Evolutionary conservation across 2,888 invertebrate genomes (phyloP).

Genomic region (Spisula solida): DNA sequence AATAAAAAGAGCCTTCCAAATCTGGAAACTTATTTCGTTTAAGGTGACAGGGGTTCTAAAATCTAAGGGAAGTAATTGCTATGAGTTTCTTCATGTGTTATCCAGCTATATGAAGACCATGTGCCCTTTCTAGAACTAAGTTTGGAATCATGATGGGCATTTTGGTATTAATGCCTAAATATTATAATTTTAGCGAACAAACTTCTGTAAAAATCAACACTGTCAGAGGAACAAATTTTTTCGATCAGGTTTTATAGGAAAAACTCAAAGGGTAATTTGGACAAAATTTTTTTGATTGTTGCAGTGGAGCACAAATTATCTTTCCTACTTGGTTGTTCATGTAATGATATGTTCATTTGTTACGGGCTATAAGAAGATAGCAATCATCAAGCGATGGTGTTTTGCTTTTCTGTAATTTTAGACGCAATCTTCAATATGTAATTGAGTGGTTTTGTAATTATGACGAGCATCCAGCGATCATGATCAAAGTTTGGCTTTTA

Average conservation of each 20-base stretch:
- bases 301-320: background rate
- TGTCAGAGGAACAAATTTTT: background rate
- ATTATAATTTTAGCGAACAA: no score
- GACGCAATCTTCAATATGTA: background rate
- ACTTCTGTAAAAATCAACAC: no score
- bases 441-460: conserved; percentile 6
- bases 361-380: background rate
- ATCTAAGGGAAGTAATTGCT: no score
- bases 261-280: background rate
- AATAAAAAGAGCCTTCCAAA: no score
- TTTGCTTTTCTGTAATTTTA: background rate
- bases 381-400: background rate
- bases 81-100: no score
- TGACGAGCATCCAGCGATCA: background rate
- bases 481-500: background rate
- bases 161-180: no score
- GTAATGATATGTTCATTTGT: background rate
- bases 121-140: no score
- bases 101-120: no score
- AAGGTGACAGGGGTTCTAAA: no score
- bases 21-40: no score
- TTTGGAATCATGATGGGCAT: no score
- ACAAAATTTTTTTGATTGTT: background rate
- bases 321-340: background rate
- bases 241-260: background rate